Conservation (phyloP, 2,888 invertebrate genomes). For the Drepanosiphum platanoidis region DNA sequence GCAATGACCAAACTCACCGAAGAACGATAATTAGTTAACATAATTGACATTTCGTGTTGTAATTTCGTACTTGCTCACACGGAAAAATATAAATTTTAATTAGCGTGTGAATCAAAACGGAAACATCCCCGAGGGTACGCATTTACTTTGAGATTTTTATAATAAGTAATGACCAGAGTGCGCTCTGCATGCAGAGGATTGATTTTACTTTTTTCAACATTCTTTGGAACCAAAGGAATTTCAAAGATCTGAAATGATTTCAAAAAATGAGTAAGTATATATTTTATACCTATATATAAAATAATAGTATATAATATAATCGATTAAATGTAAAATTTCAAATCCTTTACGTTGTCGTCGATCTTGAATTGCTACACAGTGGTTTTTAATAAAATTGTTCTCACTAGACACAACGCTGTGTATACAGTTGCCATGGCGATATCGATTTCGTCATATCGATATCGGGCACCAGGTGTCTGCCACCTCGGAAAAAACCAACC, state of each 20-base stretch:
- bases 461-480: not conserved
- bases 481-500: not conserved
- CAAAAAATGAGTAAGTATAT: not conserved
- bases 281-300: no score
- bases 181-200: not conserved
- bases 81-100: not conserved
- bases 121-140: not conserved
- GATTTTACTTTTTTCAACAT: not conserved
- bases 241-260: no score
- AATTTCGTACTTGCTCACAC: not conserved
- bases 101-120: not conserved
- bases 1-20: constrained; percentile 1
- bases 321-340: no score
- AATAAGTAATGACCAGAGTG: no score
- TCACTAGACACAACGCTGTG: not conserved
- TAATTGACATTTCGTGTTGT: constrained; percentile 1
- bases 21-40: not conserved
- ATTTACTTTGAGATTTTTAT: not conserved
- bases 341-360: no score
- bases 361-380: not conserved
- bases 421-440: not conserved
- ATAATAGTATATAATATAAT: not conserved
- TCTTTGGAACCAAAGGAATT: not conserved
- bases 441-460: not conserved
- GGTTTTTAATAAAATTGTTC: not conserved